Conservation (phyloP, 2,888 invertebrate species). For the Xestia xanthographa region DNA sequence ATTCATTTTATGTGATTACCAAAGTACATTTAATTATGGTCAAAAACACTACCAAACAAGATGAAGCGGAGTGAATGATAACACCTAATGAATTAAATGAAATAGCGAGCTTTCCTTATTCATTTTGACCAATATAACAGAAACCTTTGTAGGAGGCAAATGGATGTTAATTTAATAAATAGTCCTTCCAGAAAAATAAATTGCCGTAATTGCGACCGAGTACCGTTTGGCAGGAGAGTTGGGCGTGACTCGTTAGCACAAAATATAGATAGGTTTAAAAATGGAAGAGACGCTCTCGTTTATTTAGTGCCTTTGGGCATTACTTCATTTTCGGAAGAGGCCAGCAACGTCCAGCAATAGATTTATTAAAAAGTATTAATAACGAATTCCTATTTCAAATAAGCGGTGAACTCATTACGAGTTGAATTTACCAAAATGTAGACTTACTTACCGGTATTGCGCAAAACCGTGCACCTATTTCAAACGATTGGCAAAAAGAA, state of each 20-base stretch:
- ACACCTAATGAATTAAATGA: constrained; percentile 63
- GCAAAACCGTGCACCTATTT: constrained; percentile 32
- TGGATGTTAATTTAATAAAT: constrained; percentile 78
- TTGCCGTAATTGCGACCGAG: constrained; percentile 74
- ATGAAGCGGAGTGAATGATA: constrained; percentile 52
- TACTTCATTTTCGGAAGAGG: constrained; percentile 20
- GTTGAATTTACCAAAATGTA: constrained; percentile 5
- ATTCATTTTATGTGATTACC: constrained; percentile 44
- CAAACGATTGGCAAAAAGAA: constrained; percentile 45
- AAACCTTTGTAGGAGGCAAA: constrained; percentile 71
- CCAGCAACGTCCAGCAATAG: neutral
- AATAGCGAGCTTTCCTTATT: constrained; percentile 67
- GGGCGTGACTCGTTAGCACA: constrained; percentile 73
- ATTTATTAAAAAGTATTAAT: neutral
- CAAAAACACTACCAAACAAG: constrained; percentile 51
- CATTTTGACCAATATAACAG: constrained; percentile 67
- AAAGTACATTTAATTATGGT: constrained; percentile 54
- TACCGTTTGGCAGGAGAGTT: constrained; percentile 67
- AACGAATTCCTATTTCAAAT: constrained; percentile 2
- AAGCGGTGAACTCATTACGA: constrained; percentile 15
- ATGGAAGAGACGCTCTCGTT: constrained; percentile 43
- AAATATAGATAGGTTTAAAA: constrained; percentile 65
- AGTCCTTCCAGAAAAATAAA: constrained; percentile 74
- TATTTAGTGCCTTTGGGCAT: constrained; percentile 33
- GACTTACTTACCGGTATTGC: constrained; percentile 12